phyloP scores from a whole-genome alignment of 2,888 invertebrate genomes.

The Pristionchus maxplancki region DNA sequence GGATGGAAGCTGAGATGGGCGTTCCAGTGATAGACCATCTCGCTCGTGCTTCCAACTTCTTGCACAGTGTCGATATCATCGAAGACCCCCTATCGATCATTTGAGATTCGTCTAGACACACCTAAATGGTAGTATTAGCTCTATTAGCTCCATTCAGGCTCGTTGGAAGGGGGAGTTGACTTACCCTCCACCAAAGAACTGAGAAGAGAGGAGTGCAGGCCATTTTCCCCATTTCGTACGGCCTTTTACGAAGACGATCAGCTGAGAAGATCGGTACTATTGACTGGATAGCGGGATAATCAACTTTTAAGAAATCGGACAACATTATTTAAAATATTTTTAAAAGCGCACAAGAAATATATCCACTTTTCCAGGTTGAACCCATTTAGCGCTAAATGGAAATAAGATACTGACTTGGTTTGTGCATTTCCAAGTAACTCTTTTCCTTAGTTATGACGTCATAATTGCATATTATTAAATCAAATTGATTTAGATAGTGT shows the following conservation, averaged over 20 bases:
- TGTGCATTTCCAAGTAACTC: slow-evolving; percentile 81
- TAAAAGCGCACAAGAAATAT: too few species aligned
- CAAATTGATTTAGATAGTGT: slow-evolving; percentile 82
- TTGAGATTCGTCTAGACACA: slow-evolving; percentile 85
- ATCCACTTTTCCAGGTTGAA: too few species aligned
- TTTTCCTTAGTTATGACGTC: slow-evolving; percentile 83
- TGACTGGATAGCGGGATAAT: too few species aligned
- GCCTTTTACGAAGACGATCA: slow-evolving; percentile 79
- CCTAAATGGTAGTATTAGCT: slow-evolving; percentile 50
- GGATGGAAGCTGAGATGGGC: slow-evolving; percentile 79
- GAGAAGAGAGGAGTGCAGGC: slow-evolving; percentile 84
- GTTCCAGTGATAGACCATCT: slow-evolving; percentile 87
- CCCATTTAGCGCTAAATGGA: too few species aligned
- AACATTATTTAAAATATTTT: too few species aligned
- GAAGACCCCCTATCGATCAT: slow-evolving; percentile 84
- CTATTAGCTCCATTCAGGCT: background rate
- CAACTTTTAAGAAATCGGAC: too few species aligned
- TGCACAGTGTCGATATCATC: slow-evolving; percentile 83
- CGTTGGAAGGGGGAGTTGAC: too few species aligned
- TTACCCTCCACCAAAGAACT: slow-evolving; percentile 87
- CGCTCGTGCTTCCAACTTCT: slow-evolving; percentile 82
- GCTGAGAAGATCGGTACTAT: background rate
- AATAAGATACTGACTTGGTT: background rate
- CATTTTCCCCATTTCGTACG: slow-evolving; percentile 81
- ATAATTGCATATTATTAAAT: slow-evolving; percentile 87